phyloP scores from a whole-genome alignment of 2,113 vertebrate species.

The Bubalus kerabau region DNA sequence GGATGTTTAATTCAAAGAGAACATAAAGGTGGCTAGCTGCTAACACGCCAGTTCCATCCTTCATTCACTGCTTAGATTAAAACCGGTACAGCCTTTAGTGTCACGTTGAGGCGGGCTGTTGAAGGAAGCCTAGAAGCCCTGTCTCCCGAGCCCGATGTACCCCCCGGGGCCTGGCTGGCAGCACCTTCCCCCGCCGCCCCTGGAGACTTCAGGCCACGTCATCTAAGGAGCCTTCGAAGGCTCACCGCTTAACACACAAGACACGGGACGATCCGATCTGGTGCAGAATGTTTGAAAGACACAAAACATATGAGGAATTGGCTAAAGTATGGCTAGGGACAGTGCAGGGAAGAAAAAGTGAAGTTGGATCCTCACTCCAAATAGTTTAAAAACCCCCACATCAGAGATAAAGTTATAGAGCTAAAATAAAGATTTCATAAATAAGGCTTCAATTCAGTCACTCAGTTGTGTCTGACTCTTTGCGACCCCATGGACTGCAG shows the following conservation, averaged over 20 bases:
- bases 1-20: not conserved
- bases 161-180: not conserved
- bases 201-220: not conserved
- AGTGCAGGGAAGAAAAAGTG: not conserved
- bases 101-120: not conserved
- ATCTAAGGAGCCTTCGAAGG: not conserved
- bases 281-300: not conserved
- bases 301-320: not conserved
- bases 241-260: not conserved
- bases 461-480: not conserved
- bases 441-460: not conserved
- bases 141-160: fast-evolving
- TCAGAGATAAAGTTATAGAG: not conserved
- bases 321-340: not conserved
- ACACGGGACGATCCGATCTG: not conserved
- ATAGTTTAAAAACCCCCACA: not conserved
- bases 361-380: not conserved
- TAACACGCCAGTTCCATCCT: not conserved
- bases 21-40: not conserved
- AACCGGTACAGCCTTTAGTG: not conserved
- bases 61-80: not conserved
- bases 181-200: fast-evolving
- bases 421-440: not conserved
- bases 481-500: not conserved
- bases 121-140: not conserved